These are phyloP conservation scores for Isichthys henryi DNA, from an alignment of 2,113 vertebrate species.

Conservation along the genomic window DNA sequence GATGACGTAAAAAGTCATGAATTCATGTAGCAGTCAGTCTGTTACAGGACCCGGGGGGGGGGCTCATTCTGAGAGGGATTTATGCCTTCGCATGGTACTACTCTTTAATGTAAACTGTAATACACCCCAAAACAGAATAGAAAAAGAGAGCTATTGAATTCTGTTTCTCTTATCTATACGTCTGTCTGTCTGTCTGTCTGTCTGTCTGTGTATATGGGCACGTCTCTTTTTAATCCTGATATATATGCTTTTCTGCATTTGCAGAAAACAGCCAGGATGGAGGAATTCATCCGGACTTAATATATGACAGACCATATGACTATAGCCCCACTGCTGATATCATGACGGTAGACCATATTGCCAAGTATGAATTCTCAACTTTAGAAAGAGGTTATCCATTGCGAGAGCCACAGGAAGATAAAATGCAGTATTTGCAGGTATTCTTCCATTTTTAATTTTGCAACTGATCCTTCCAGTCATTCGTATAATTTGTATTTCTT, in stretches of 20 bases:
- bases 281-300: slow-evolving; percentile 69
- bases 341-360: slow-evolving; percentile 73
- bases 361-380: slow-evolving; percentile 77
- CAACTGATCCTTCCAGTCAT: slow-evolving; percentile 44
- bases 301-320: slow-evolving; percentile 74
- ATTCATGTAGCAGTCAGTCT: slow-evolving; percentile 27
- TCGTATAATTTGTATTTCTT: slow-evolving; percentile 36
- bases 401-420: slow-evolving; percentile 75
- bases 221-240: slow-evolving; percentile 66
- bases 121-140: slow-evolving; percentile 21
- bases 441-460: slow-evolving; percentile 60
- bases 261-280: slow-evolving; percentile 81
- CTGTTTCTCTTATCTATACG: slow-evolving; percentile 62
- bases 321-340: slow-evolving; percentile 71
- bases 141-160: slow-evolving; percentile 31
- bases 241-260: slow-evolving; percentile 71
- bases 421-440: slow-evolving; percentile 94
- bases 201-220: slow-evolving; percentile 62
- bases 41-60: neutral
- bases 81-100: neutral
- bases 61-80: neutral
- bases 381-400: slow-evolving; percentile 75
- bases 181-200: slow-evolving; percentile 70
- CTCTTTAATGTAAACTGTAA: slow-evolving; percentile 10
- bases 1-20: slow-evolving; percentile 22